Percentiles rank a stretch among this genome's conserved stretches.
These are phyloP conservation scores for Erythrolamprus reginae DNA, from an alignment of 2,113 vertebrate genomes.

Conservation along the genomic window DNA sequence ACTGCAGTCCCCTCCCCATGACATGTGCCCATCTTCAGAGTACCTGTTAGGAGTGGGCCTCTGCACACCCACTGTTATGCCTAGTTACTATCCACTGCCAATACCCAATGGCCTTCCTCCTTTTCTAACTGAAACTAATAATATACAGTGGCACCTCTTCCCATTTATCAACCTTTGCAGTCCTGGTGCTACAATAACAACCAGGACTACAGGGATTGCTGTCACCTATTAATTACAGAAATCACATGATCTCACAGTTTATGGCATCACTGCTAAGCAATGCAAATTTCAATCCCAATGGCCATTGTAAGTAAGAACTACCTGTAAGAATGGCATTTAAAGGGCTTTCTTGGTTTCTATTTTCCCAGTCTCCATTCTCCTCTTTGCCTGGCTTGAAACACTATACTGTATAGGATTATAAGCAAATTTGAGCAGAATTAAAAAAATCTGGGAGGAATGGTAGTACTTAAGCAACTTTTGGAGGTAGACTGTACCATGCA, in stretches of 20 bases:
- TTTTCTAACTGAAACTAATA: background rate
- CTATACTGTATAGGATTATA: background rate
- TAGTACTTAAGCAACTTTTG: background rate
- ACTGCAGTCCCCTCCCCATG: background rate
- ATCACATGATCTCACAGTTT: background rate
- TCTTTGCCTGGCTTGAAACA: background rate
- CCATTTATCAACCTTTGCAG: background rate
- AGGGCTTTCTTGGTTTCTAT: background rate
- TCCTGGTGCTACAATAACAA: background rate
- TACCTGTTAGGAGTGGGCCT: background rate
- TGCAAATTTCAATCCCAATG: background rate
- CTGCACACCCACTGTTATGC: background rate
- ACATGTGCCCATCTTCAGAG: background rate
- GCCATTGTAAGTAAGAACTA: background rate
- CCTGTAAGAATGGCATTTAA: background rate
- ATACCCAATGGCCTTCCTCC: background rate
- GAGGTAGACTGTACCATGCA: background rate
- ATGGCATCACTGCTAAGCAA: background rate
- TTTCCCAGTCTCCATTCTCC: background rate
- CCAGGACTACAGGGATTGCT: background rate
- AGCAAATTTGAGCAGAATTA: background rate
- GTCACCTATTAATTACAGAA: background rate
- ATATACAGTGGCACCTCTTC: background rate
- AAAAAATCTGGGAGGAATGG: background rate
- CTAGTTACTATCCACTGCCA: background rate